Evolutionary conservation across 1,140 invertebrate species (phyloP).

Genomic region (Lucilia cuprina): DNA sequence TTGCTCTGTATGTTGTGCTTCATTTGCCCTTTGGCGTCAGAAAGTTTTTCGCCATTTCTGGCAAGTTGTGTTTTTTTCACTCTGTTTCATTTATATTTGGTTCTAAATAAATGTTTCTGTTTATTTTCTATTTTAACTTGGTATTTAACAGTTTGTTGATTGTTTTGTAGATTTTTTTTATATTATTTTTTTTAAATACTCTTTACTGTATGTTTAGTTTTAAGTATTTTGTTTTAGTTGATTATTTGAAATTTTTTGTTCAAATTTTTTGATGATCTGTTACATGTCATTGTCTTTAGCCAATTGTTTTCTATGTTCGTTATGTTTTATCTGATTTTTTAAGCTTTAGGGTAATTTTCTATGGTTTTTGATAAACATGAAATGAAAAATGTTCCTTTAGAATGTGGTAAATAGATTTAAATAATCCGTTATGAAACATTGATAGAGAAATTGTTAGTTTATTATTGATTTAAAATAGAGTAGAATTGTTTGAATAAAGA

Average conservation of each 20-base stretch:
- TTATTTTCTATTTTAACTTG: constrained; percentile 14
- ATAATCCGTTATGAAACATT: no score
- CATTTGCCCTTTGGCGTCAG: constrained; percentile 40
- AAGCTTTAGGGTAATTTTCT: neutral
- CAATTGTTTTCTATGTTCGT: neutral
- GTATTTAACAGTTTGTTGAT: constrained; percentile 35
- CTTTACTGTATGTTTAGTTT: neutral
- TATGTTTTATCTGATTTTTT: neutral
- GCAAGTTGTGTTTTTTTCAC: constrained; percentile 19
- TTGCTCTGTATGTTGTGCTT: constrained; percentile 28
- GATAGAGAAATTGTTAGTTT: no score
- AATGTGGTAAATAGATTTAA: neutral
- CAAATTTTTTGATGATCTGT: constrained; percentile 9
- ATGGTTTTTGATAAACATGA: neutral
- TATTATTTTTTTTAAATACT: neutral
- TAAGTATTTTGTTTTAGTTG: neutral
- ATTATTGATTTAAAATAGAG: no score
- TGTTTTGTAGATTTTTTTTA: constrained; percentile 6
- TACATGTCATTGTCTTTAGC: constrained; percentile 6
- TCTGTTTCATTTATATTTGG: constrained; percentile 25
- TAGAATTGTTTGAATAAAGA: no score
- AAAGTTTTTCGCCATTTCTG: constrained; percentile 39
- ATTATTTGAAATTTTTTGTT: neutral
- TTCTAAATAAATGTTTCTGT: neutral
- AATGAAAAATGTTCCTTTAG: neutral